Base-by-base conservation (phyloP, 2,888 invertebrate species). In the Ennomos quercinarius region DNA sequence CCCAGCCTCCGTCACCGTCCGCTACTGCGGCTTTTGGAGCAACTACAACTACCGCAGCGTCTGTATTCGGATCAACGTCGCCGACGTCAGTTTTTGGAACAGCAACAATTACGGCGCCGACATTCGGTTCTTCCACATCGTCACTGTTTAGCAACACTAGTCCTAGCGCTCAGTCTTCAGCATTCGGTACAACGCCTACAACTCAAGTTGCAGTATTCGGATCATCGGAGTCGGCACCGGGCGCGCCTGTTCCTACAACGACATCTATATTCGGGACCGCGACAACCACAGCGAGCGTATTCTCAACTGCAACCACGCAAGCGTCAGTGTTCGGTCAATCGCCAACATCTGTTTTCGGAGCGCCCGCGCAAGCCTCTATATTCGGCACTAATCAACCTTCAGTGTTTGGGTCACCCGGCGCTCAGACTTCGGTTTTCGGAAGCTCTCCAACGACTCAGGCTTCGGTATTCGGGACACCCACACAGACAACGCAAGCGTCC, bases 161-260 rank as follows among this genome's bases (percentile, higher is more conserved):
- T 13, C 34, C 57, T 12, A 51, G 36, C n/a, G 27, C 37, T 9
- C 51, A 37, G 12, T 8, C 71, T 1, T 42, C 41, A 42, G 41
- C 17, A 13, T 42, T 42, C 41, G 37, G 37, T 17, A 2, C 47
- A 17, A 10, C 47, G 9, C 57, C 74, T 12, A 70, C 78, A 3
- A 74, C 77, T 0, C 68, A 73, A 42, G 62, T 80, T 36, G 73
- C 83, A 10, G 72, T 79, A 34, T 83, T 85, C 57, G 77, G 77
- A 17, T 41, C 55, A 9, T 62, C 76, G 0, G 54, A 77, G 2
- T 51, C 73, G n/a, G 36, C 61, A 9, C 12, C 53, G 9, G 58
- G 56, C 10, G 62, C 64, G 11, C 61, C 63, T 71, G 66, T 72
- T 36, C 59, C 74, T 12, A 68, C 75, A 10, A 66, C 75, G 2